Conservation (phyloP, 2,113 vertebrate genomes). For the Oenanthe melanoleuca region DNA sequence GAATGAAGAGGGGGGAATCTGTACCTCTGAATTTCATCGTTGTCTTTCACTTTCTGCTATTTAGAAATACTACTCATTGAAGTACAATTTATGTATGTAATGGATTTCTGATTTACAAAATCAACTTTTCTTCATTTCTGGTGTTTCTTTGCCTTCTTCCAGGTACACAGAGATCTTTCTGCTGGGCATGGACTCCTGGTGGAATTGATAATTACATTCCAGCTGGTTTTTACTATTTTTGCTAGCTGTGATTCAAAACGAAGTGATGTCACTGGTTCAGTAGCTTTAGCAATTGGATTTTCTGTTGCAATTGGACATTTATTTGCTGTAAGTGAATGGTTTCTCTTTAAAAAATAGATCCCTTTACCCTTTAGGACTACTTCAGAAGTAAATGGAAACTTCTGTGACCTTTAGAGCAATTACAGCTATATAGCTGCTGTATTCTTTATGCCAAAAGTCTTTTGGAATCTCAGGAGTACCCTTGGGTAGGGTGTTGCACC, state of each 20-base stretch:
- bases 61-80: neutral
- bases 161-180: conserved; percentile 86
- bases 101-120: neutral
- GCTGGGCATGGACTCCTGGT: conserved; percentile 89
- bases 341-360: conserved; percentile 35
- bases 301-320: conserved; percentile 93
- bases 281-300: conserved; percentile 90
- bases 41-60: neutral
- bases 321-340: conserved; percentile 89
- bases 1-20: too few species aligned
- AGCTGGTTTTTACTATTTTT: conserved; percentile 95
- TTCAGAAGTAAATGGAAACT: conserved; percentile 8
- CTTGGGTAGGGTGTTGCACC: neutral
- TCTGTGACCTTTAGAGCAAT: neutral
- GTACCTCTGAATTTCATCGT: neutral
- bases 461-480: neutral
- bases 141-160: conserved; percentile 38
- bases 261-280: conserved; percentile 88
- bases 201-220: conserved; percentile 95
- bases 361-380: neutral
- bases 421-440: neutral
- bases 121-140: conserved; percentile 1
- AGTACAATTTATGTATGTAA: neutral
- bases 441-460: neutral
- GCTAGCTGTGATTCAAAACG: conserved; percentile 95